Percentiles rank a stretch among this genome's conserved stretches.
phyloP scores from a whole-genome alignment of 2,797 vertebrate genomes.

The Pangasius sanitwongsei region DNA sequence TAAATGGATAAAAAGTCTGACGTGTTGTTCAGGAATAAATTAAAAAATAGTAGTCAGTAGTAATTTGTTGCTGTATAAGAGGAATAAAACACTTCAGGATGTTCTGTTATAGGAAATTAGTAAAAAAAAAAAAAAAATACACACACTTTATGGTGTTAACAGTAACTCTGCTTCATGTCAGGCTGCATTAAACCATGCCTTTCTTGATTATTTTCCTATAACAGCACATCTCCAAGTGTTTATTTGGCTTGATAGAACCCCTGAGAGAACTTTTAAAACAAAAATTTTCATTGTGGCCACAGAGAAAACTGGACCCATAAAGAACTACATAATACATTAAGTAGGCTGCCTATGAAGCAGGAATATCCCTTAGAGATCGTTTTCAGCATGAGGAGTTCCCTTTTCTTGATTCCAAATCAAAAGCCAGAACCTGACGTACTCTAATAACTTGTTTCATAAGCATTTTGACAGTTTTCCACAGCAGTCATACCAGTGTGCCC shows the following conservation, averaged over 20 bases:
- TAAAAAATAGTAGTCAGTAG: neutral
- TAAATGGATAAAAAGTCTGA: neutral
- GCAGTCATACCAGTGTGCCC: constrained; percentile 53
- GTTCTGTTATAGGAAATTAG: too few species aligned
- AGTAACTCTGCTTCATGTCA: neutral
- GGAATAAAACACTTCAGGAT: neutral
- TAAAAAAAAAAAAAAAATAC: too few species aligned
- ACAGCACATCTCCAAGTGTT: neutral
- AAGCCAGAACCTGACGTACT: constrained; percentile 44
- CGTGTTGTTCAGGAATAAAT: neutral
- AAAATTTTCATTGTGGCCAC: neutral
- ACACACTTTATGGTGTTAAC: neutral
- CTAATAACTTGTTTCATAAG: constrained; percentile 64
- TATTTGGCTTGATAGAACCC: neutral
- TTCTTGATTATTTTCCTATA: neutral
- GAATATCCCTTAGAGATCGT: constrained; percentile 10
- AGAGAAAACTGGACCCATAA: neutral
- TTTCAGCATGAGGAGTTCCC: constrained; percentile 19
- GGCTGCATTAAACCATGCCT: neutral
- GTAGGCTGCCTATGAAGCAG: constrained; percentile 3
- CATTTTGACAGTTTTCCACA: constrained; percentile 59
- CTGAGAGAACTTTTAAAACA: neutral
- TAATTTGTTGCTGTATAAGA: neutral
- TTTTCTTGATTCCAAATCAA: constrained; percentile 8
- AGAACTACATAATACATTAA: neutral